Percentiles rank a stretch among this genome's conserved stretches.
Conservation (phyloP, 2,113 vertebrate species). For the Psittacus erithacus region DNA sequence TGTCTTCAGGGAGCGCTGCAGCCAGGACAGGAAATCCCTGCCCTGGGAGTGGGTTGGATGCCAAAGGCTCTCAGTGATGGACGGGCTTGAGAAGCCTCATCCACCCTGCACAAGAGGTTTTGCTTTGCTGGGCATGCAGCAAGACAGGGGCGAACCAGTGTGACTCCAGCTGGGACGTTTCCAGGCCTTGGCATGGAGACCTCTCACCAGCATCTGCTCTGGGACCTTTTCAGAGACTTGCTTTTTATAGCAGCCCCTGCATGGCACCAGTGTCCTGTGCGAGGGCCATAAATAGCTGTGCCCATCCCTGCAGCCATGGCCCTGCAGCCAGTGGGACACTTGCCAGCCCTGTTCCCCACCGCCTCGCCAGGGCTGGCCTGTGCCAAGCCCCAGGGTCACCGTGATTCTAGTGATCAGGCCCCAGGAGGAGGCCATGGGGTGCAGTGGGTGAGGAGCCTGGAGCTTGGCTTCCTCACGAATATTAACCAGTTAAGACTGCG, state of each 20-base stretch:
- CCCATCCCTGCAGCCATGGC: background rate
- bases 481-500: background rate
- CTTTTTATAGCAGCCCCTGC: conserved; percentile 49
- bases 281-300: conserved; percentile 26
- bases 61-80: accelerated
- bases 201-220: conserved; percentile 1
- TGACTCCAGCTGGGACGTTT: background rate
- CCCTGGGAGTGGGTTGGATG: background rate
- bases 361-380: accelerated
- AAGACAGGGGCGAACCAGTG: background rate
- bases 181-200: background rate
- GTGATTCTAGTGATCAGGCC: background rate
- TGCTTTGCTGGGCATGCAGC: background rate
- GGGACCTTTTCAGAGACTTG: conserved; percentile 4
- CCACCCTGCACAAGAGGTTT: background rate
- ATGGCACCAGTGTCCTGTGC: background rate
- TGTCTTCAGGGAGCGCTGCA: background rate
- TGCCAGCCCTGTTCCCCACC: accelerated
- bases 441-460: background rate
- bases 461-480: background rate
- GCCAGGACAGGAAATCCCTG: background rate
- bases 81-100: background rate
- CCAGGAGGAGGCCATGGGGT: background rate
- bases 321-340: accelerated
- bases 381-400: accelerated